These are phyloP conservation scores for Epirrhoe tristata DNA, from an alignment of 2,888 invertebrate species.

Conservation along the genomic window DNA sequence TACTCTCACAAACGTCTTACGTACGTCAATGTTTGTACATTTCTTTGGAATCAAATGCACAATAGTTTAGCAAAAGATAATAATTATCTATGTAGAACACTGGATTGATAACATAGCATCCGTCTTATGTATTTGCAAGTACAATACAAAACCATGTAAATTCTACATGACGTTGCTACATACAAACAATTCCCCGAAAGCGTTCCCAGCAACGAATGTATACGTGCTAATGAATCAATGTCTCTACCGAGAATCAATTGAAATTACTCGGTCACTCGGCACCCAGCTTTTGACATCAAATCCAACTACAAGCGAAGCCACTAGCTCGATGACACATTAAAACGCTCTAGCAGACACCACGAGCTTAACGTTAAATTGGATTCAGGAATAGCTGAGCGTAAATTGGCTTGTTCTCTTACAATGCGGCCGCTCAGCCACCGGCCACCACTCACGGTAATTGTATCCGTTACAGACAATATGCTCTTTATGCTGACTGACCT, in stretches of 20 bases:
- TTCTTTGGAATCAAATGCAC: background rate
- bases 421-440: constrained; percentile 49
- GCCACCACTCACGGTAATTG: constrained; percentile 62
- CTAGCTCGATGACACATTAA: constrained; percentile 40
- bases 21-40: background rate
- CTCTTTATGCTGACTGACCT: constrained; percentile 51
- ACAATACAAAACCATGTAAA: background rate
- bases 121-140: constrained; percentile 3
- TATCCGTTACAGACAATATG: constrained; percentile 66
- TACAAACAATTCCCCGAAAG: constrained; percentile 8
- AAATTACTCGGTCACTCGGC: constrained; percentile 33
- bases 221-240: constrained; percentile 15
- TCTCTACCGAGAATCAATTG: constrained; percentile 31
- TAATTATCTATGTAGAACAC: background rate
- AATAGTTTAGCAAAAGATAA: background rate
- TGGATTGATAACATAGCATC: background rate
- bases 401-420: constrained; percentile 57
- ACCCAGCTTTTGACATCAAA: constrained; percentile 32
- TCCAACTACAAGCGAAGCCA: constrained; percentile 18
- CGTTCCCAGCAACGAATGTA: constrained; percentile 5
- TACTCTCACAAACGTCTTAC: too few relatives aligned
- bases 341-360: constrained; percentile 35
- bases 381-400: constrained; percentile 55
- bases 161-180: constrained; percentile 6
- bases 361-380: constrained; percentile 54